Conservation (phyloP, 35 echinoderm and acorn worm species). For the Ophiothrix spiculata region DNA sequence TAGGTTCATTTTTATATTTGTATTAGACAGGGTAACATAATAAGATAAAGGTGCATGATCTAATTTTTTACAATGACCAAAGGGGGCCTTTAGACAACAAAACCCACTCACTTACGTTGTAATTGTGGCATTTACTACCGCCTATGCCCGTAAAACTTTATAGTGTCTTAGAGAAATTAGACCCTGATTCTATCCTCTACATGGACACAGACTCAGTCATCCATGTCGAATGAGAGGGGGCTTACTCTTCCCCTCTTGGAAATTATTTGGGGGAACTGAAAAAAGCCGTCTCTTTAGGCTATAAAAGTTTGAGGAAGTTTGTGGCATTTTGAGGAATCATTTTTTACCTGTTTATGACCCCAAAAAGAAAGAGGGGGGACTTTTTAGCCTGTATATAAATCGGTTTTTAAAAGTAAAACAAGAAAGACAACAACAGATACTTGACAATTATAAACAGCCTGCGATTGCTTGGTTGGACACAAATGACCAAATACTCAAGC, state of each 20-base stretch:
- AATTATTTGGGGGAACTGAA: constrained; percentile 63
- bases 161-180: constrained; percentile 37
- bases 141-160: constrained; percentile 58
- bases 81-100: neutral
- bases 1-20: constrained; percentile 39
- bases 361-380: too few species aligned
- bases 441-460: too few species aligned
- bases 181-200: constrained; percentile 44
- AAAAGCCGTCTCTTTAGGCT: too few species aligned
- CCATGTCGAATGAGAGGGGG: constrained; percentile 20
- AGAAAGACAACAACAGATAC: too few species aligned
- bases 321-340: too few species aligned
- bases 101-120: constrained; percentile 43
- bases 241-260: constrained; percentile 23
- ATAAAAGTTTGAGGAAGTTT: too few species aligned
- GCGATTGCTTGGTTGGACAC: too few species aligned
- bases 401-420: too few species aligned
- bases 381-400: too few species aligned
- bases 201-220: constrained; percentile 70
- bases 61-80: constrained; percentile 4
- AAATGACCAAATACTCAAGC: too few species aligned
- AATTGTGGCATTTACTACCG: constrained; percentile 52
- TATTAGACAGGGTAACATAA: constrained; percentile 58
- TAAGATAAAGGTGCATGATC: neutral
- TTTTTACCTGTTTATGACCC: too few species aligned